Evolutionary conservation across 2,888 invertebrate species (phyloP).

Genomic region (Mesoligia furuncula): DNA sequence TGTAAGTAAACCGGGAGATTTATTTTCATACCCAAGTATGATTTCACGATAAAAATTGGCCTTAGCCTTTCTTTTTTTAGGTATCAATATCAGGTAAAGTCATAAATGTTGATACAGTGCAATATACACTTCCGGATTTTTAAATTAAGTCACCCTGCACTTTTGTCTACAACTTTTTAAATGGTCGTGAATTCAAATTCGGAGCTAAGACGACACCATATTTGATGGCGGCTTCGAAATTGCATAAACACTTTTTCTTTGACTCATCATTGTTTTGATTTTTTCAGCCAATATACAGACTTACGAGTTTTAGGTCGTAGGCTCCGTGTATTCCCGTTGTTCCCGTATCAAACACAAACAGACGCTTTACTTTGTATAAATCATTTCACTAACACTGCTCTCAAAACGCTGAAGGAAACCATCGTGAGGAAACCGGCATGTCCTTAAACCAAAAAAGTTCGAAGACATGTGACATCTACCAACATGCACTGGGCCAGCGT

Average conservation of each 20-base stretch:
- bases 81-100: neutral
- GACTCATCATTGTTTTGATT: neutral
- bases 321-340: too few species aligned
- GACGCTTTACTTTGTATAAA: too few species aligned
- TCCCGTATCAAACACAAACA: neutral
- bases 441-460: too few species aligned
- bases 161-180: neutral
- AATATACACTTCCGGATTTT: neutral
- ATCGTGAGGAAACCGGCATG: too few species aligned
- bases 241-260: neutral
- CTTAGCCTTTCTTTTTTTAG: too few species aligned
- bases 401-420: too few species aligned
- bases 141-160: neutral
- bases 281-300: neutral
- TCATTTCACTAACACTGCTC: too few species aligned
- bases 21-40: neutral
- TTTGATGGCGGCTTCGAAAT: neutral
- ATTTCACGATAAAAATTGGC: neutral
- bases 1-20: neutral
- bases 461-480: too few species aligned
- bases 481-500: too few species aligned
- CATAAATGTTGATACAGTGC: neutral
- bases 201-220: too few species aligned
- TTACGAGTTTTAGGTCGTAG: neutral
- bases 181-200: neutral